phyloP scores from a whole-genome alignment of 2,113 vertebrate species.

The Numida meleagris region DNA sequence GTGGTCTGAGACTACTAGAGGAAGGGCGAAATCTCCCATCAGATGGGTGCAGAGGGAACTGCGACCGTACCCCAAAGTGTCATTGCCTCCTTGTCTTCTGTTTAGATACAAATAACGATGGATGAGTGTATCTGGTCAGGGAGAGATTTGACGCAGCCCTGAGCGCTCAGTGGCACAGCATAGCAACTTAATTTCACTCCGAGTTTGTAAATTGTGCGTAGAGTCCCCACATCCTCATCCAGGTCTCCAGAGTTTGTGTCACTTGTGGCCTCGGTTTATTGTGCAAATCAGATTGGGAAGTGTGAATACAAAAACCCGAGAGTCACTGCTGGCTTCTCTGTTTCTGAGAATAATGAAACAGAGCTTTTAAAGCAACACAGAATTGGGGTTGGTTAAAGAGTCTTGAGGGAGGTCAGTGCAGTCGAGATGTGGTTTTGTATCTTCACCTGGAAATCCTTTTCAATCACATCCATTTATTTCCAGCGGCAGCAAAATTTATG shows the following conservation, averaged over 20 bases:
- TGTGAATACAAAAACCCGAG: not conserved
- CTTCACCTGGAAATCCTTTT: not conserved
- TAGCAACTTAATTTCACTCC: accelerated
- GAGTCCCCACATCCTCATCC: not conserved
- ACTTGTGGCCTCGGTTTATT: not conserved
- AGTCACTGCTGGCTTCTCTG: not conserved
- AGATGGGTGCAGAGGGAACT: not conserved
- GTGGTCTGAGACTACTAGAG: not conserved
- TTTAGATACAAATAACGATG: accelerated
- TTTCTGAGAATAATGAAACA: accelerated
- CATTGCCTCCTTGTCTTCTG: accelerated
- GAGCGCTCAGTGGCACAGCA: accelerated
- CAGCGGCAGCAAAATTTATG: not conserved
- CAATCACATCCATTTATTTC: not conserved
- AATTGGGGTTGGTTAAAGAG: not conserved
- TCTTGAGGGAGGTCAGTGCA: not conserved
- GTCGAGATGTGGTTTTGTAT: not conserved
- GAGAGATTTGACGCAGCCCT: not conserved
- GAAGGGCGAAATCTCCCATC: not conserved
- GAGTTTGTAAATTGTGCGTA: accelerated
- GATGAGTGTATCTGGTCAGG: accelerated
- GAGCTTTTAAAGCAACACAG: not conserved
- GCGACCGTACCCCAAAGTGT: not conserved
- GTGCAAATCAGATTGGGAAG: not conserved
- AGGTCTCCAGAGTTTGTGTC: not conserved